Evolutionary conservation across 2,113 vertebrate genomes (phyloP).

Genomic region (Stegostoma tigrinum): DNA sequence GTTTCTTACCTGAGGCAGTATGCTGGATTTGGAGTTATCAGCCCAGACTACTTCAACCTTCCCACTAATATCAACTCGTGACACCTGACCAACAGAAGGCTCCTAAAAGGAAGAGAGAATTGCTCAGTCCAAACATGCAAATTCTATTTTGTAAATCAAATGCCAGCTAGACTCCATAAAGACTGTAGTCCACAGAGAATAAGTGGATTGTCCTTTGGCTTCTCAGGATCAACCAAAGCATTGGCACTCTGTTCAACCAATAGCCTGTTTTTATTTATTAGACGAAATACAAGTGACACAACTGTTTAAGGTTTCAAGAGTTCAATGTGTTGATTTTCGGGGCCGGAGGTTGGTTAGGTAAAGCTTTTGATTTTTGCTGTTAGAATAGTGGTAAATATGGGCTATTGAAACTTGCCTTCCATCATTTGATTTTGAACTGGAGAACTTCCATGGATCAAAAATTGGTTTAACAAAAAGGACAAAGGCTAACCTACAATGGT

Average conservation of each 20-base stretch:
- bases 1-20: conserved; percentile 81
- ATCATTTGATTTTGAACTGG: too few species aligned
- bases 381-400: too few species aligned
- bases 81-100: conserved; percentile 90
- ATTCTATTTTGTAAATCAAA: not conserved
- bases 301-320: too few species aligned
- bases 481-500: too few species aligned
- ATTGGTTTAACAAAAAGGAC: too few species aligned
- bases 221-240: not conserved
- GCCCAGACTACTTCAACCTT: conserved; percentile 98
- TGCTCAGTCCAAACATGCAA: not conserved
- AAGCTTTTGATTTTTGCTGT: too few species aligned
- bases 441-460: too few species aligned
- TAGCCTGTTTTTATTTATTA: not conserved
- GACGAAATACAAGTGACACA: too few species aligned
- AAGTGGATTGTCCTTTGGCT: not conserved
- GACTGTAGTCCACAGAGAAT: too few species aligned
- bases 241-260: not conserved
- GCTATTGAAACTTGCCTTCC: too few species aligned
- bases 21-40: conserved; percentile 87
- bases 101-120: conserved; percentile 46
- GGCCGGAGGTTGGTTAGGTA: too few species aligned
- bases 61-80: conserved; percentile 87
- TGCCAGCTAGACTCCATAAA: not conserved
- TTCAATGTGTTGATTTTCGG: too few species aligned